These are phyloP conservation scores for Callorhinus ursinus DNA, from an alignment of 2,113 vertebrate genomes.

Conservation along the genomic window DNA sequence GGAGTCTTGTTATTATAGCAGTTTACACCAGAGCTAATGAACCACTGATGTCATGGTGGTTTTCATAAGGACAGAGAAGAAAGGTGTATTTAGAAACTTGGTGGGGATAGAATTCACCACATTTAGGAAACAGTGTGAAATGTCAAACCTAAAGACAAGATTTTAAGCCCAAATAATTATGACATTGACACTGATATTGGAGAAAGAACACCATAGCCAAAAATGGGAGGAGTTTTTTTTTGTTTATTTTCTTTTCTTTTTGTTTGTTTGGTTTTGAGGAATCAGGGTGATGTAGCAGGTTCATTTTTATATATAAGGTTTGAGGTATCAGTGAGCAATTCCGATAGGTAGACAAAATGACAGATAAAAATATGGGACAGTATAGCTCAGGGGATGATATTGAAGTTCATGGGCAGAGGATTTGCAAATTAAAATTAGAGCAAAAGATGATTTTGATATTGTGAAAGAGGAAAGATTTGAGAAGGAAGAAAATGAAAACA, in stretches of 20 bases:
- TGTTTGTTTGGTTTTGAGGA: background rate
- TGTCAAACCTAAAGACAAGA: background rate
- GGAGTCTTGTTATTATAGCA: background rate
- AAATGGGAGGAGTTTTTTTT: background rate
- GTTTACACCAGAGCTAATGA: background rate
- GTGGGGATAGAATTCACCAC: background rate
- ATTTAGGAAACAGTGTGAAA: background rate
- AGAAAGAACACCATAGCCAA: background rate
- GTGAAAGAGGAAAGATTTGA: background rate
- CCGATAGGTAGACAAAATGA: background rate
- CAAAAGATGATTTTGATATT: background rate
- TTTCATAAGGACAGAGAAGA: background rate
- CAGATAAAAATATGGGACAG: background rate
- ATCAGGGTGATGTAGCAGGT: background rate
- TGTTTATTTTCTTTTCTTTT: background rate
- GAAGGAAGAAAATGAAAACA: background rate
- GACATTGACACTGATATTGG: background rate
- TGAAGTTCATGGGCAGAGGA: background rate
- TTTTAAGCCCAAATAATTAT: conserved; percentile 9
- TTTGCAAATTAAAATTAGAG: background rate
- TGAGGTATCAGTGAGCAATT: background rate
- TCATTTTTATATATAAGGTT: background rate
- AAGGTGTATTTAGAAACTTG: background rate
- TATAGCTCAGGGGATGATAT: background rate
- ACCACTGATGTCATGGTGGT: background rate